Evolutionary conservation across 1,140 invertebrate genomes (phyloP), one percentile per base, ranked within the genome.

Genomic region (Brachystomella parvula): DNA sequence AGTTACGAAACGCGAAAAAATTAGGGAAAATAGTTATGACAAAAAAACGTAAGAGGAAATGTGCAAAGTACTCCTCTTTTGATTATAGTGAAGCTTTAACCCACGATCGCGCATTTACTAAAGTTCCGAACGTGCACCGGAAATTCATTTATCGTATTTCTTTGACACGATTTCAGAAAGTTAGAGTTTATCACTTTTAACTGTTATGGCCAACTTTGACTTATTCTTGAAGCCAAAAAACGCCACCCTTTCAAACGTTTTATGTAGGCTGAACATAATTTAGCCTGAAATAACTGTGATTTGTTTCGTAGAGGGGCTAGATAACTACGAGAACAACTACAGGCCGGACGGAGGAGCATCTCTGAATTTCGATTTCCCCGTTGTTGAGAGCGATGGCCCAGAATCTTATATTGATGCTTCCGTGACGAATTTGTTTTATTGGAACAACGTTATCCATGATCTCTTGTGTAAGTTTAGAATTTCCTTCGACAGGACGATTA

Each of bases 371-470:
- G 24, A 60, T 32, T 26, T 12, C 30, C 58, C 58, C 9, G 19
- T 60, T 17, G 58, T 30, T 26, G 9, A 28, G 3, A 60, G 15
- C 26, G 6, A 30, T 9, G 9, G 30, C 9, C 58, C 58, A 12
- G 9, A 30, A 30, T 9, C 9, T 15, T 60, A 60, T 29, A 9
- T 30, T 3, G 58, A 60, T 35, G 58, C 58, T 3, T 15, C 58
- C 29, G 30, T 60, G 6, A 60, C 58, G 9, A 60, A 60, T 26
- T 29, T 60, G 3, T 60, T 60, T 26, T 60, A 60, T 26, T 60
- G 58, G 58, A 32, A 35, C 30, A 60, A 60, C 58, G 33, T 35
- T 17, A 60, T 60, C 19, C 58, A 60, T 26, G 58, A 60, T 29
- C 26, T 60, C 6, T 32, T 35, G 6, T 60, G 58, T 60, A 60